These are phyloP conservation scores for Isichthys henryi DNA, from an alignment of 2,113 vertebrate species.

Conservation along the genomic window DNA sequence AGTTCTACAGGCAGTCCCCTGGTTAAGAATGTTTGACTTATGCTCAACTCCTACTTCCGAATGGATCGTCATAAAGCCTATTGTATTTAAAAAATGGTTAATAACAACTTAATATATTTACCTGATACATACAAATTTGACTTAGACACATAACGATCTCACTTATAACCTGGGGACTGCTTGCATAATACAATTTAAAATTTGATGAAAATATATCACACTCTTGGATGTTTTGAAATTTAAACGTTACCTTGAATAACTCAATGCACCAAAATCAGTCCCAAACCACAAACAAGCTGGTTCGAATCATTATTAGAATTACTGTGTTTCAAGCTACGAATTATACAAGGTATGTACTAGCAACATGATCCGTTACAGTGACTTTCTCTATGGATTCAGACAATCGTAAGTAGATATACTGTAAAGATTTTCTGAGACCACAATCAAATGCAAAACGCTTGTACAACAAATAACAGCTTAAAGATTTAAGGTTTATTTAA, in stretches of 20 bases:
- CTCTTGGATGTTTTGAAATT: background rate
- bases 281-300: background rate
- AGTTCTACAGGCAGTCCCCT: background rate
- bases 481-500: background rate
- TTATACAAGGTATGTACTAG: background rate
- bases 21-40: background rate
- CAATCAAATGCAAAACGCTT: background rate
- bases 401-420: background rate
- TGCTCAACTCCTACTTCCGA: background rate
- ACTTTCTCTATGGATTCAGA: background rate
- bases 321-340: background rate
- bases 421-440: background rate
- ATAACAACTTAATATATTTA: no score
- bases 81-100: background rate
- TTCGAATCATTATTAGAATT: background rate
- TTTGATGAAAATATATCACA: background rate
- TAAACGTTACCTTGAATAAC: background rate
- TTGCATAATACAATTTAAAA: background rate
- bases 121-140: no score
- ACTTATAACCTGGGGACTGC: no score
- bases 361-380: background rate
- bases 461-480: background rate
- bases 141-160: no score
- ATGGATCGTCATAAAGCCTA: background rate
- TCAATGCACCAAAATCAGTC: background rate